Conservation (phyloP, 2,888 invertebrate genomes). For the Ophion obscuratus region DNA sequence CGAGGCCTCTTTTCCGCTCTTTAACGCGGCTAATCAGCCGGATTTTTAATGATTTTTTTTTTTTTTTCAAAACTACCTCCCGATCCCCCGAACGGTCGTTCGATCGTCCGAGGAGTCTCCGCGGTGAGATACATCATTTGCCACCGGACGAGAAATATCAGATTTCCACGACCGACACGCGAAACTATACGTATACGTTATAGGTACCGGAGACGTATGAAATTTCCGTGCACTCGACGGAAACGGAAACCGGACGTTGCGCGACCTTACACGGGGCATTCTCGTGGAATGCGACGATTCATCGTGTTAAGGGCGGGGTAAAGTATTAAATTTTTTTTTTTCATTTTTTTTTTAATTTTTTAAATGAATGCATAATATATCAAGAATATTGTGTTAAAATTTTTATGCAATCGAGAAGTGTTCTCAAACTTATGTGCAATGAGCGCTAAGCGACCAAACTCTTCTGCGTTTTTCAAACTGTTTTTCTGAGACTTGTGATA, state of each 20-base stretch:
- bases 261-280: slow-evolving; percentile 15
- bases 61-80: not conserved
- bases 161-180: slow-evolving; percentile 35
- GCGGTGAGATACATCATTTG: not conserved
- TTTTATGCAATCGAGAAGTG: too few species aligned
- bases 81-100: slow-evolving; percentile 33
- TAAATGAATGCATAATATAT: too few species aligned
- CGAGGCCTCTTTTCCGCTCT: slow-evolving; percentile 29
- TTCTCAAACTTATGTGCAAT: too few species aligned
- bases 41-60: not conserved
- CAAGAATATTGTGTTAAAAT: too few species aligned
- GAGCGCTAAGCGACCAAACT: too few species aligned
- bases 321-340: too few species aligned
- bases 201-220: slow-evolving; percentile 24
- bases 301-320: too few species aligned
- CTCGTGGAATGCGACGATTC: slow-evolving; percentile 25
- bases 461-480: too few species aligned
- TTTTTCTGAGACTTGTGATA: too few species aligned
- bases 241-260: slow-evolving; percentile 62
- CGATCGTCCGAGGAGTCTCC: not conserved
- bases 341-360: too few species aligned
- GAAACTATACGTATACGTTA: slow-evolving; percentile 9
- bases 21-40: slow-evolving; percentile 32
- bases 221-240: slow-evolving; percentile 57
- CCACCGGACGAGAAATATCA: slow-evolving; percentile 60